Percentiles rank a stretch among this genome's conserved stretches.
Conservation (phyloP, 2,113 vertebrate species). For the Puma concolor region DNA sequence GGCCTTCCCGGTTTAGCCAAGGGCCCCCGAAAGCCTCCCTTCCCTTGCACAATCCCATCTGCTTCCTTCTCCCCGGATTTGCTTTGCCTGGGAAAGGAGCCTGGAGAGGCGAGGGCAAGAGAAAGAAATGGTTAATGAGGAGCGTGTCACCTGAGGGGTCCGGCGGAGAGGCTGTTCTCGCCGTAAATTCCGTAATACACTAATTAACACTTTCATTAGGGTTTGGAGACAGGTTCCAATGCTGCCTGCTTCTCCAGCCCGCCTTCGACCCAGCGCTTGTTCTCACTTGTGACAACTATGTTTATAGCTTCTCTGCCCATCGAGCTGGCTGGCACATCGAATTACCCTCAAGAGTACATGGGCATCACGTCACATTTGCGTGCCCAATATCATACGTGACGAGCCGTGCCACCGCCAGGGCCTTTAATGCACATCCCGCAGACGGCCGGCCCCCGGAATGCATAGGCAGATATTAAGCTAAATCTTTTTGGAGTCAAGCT, state of each 20-base stretch:
- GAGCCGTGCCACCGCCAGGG: constrained; percentile 85
- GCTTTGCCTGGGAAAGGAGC: not conserved
- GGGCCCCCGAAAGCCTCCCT: not conserved
- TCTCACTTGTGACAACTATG: constrained; percentile 92
- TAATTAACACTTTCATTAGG: constrained; percentile 90
- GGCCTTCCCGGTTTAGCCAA: constrained; percentile 57
- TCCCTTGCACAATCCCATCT: not conserved
- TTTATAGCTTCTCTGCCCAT: constrained; percentile 92
- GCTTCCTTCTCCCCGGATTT: not conserved
- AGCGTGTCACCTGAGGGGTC: constrained; percentile 65
- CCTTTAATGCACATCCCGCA: constrained; percentile 87
- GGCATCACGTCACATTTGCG: constrained; percentile 95
- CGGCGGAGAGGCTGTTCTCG: constrained; percentile 77
- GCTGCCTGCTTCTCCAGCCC: constrained; percentile 79
- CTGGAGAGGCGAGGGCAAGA: not conserved
- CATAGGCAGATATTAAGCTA: constrained; percentile 90
- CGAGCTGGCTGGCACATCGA: constrained; percentile 91
- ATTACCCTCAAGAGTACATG: constrained; percentile 94
- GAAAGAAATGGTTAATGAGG: constrained; percentile 83
- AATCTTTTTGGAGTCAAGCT: constrained; percentile 92
- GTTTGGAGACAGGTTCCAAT: constrained; percentile 83
- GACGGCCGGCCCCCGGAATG: constrained; percentile 86
- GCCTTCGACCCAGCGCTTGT: constrained; percentile 87
- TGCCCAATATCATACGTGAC: constrained; percentile 91
- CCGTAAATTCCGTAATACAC: constrained; percentile 81